phyloP scores from a whole-genome alignment of 2,113 vertebrate species.

The Passer domesticus region DNA sequence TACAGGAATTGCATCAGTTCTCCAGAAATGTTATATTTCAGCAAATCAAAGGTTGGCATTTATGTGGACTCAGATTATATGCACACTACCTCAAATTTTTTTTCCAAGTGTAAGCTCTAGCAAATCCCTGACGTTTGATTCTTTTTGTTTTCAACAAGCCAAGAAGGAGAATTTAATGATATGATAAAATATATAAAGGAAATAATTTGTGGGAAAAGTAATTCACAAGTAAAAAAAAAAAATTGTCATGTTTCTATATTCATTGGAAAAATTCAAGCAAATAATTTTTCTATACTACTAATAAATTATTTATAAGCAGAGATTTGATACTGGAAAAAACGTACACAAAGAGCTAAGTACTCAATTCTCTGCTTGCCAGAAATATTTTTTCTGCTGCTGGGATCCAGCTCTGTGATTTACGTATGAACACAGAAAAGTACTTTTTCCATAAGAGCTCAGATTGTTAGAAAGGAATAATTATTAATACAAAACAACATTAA shows the following conservation, averaged over 20 bases:
- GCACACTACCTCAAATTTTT: neutral
- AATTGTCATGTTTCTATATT: neutral
- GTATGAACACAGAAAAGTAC: neutral
- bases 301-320: slow-evolving; percentile 46
- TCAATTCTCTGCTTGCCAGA: neutral
- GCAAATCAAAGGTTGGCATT: neutral
- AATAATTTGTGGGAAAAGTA: neutral
- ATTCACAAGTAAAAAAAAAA: neutral
- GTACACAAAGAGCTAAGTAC: neutral
- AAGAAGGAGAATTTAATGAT: neutral
- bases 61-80: neutral
- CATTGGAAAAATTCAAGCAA: slow-evolving; percentile 15
- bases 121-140: neutral
- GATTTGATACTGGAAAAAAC: neutral
- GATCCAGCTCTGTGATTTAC: slow-evolving; percentile 11
- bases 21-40: neutral
- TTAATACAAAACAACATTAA: neutral
- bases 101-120: neutral
- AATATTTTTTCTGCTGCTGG: neutral
- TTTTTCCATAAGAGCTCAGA: neutral
- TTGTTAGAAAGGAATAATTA: neutral
- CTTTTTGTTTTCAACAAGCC: neutral
- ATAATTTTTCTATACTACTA: neutral
- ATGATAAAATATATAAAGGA: neutral
- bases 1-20: neutral